Percentiles rank a stretch among this genome's conserved stretches.
Evolutionary conservation across 2,888 invertebrate genomes (phyloP).

Genomic region (Steinernema carpocapsae): DNA sequence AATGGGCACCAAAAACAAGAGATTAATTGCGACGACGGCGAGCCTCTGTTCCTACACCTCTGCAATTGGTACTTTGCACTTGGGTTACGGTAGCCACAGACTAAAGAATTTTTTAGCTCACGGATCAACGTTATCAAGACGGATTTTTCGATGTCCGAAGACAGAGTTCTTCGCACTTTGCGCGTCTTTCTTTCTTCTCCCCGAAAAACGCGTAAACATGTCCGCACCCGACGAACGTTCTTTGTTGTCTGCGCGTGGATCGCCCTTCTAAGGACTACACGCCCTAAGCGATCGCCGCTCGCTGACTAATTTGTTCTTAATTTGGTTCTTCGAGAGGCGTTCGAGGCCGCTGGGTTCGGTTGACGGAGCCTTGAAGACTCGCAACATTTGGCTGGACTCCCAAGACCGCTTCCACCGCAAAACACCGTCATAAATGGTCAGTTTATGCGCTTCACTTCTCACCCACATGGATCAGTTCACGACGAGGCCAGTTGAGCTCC

Average conservation of each 20-base stretch:
- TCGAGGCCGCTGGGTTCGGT: too few species aligned
- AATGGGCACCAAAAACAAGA: too few species aligned
- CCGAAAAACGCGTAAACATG: neutral
- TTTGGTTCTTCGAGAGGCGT: neutral
- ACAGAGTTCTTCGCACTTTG: conserved; percentile 22
- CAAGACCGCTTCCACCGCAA: too few species aligned
- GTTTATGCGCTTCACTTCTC: conserved; percentile 7
- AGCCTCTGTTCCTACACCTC: too few species aligned
- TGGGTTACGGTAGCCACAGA: too few species aligned
- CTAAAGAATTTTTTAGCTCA: too few species aligned
- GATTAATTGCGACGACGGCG: too few species aligned
- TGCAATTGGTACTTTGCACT: too few species aligned
- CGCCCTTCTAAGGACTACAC: too few species aligned
- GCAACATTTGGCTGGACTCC: conserved; percentile 24
- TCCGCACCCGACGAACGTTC: neutral
- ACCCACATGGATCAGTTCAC: conserved; percentile 91
- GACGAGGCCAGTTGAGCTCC: conserved; percentile 85
- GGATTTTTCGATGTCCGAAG: neutral
- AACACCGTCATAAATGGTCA: neutral
- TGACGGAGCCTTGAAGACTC: neutral
- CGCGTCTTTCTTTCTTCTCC: neutral
- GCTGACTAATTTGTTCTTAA: conserved; percentile 13
- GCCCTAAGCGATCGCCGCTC: too few species aligned
- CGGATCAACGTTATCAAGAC: neutral
- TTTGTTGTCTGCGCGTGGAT: conserved; percentile 31